phyloP scores from a whole-genome alignment of 2,888 invertebrate species.

The Coronaproctus castanopsis region DNA sequence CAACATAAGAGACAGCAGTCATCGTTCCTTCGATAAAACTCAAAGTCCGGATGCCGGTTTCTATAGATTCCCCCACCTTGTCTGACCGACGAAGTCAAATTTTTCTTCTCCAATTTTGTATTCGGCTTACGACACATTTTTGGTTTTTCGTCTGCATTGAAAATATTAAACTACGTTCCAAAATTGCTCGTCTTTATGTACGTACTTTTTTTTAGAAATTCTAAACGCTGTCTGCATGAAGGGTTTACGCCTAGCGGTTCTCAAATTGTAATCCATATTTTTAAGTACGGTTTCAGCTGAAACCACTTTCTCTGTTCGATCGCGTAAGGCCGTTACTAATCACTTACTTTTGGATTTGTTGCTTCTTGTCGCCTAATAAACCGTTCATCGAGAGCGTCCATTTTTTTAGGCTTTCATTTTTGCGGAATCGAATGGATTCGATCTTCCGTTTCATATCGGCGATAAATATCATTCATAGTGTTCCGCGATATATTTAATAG shows the following conservation, averaged over 20 bases:
- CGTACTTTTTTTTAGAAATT: not conserved
- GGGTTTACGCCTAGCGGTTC: not conserved
- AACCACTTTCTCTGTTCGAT: not conserved
- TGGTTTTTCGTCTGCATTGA: not conserved
- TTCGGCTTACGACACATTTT: not conserved
- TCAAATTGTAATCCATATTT: not conserved
- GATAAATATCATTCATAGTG: not conserved
- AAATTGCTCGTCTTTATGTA: not conserved
- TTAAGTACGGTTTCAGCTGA: not conserved
- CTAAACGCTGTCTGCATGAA: not conserved
- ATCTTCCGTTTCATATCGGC: not conserved
- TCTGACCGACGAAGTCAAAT: not conserved
- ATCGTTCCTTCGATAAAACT: not conserved
- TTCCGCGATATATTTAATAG: not conserved
- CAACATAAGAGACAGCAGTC: not conserved
- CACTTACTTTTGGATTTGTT: not conserved
- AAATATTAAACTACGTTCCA: not conserved
- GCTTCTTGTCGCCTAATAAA: not conserved
- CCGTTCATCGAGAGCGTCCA: no score
- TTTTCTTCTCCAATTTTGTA: not conserved
- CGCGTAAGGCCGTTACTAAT: not conserved
- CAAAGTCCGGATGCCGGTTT: not conserved
- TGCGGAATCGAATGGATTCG: not conserved
- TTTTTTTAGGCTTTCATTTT: not conserved
- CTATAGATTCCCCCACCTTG: not conserved